Evolutionary conservation across 2,888 invertebrate species (phyloP).

Genomic region (Agrenia bidenticulata): DNA sequence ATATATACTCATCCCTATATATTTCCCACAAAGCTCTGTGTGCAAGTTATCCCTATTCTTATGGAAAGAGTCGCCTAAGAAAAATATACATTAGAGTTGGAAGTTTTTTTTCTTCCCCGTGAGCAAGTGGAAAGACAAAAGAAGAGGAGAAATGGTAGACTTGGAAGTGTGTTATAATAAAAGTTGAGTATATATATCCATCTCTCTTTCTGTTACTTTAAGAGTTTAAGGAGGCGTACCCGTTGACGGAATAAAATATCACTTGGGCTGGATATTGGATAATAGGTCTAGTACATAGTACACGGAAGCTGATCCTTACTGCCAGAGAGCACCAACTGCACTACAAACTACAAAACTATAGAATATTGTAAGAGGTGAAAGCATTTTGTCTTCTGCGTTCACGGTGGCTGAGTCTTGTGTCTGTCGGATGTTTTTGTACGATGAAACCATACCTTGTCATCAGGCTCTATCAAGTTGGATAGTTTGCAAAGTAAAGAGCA

Average conservation of each 20-base stretch:
- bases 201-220: neutral
- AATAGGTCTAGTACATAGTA: neutral
- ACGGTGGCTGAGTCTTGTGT: conserved; percentile 6
- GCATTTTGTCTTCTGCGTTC: conserved; percentile 12
- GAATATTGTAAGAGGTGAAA: conserved; percentile 5
- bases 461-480: neutral
- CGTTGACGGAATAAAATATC: conserved; percentile 14
- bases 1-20: no score
- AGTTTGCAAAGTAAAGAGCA: no score
- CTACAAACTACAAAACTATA: neutral
- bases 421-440: neutral
- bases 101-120: no score
- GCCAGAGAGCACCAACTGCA: neutral
- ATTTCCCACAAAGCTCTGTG: no score
- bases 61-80: no score
- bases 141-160: neutral
- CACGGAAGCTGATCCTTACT: neutral
- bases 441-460: neutral
- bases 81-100: no score
- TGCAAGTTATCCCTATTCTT: no score
- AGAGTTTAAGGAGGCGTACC: conserved; percentile 7
- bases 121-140: neutral
- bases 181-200: neutral
- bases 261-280: conserved; percentile 2
- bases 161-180: conserved; percentile 5